Percentiles rank a stretch among this genome's conserved stretches.
These are phyloP conservation scores for Allacma fusca DNA, from an alignment of 2,888 invertebrate genomes.

Conservation along the genomic window DNA sequence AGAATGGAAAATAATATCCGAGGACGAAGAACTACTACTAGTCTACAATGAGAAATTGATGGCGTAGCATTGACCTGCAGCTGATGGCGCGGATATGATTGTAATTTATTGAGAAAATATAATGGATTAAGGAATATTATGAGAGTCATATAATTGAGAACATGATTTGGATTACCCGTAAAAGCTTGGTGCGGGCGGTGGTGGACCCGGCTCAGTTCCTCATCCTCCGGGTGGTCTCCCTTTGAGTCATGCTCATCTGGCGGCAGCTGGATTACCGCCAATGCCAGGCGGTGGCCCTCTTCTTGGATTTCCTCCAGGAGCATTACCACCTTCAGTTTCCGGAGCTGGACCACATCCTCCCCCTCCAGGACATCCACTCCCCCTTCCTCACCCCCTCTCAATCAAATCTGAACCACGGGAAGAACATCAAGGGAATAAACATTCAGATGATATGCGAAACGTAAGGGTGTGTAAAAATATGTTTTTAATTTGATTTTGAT, in stretches of 20 bases:
- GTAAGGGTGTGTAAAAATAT: slow-evolving; percentile 46
- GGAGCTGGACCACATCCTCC: slow-evolving; percentile 61
- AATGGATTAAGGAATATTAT: neutral
- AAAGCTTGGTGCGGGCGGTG: slow-evolving; percentile 59
- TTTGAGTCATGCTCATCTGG: slow-evolving; percentile 57
- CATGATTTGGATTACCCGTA: neutral
- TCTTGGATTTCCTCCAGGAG: slow-evolving; percentile 58
- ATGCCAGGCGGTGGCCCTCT: slow-evolving; percentile 59
- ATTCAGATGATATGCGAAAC: slow-evolving; percentile 60
- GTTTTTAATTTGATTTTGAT: neutral
- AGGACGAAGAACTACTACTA: too few relatives aligned
- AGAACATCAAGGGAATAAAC: slow-evolving; percentile 58
- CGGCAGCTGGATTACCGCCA: slow-evolving; percentile 60
- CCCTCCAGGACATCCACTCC: slow-evolving; percentile 58
- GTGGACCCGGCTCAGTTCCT: slow-evolving; percentile 56
- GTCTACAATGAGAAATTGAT: too few relatives aligned
- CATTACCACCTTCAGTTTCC: slow-evolving; percentile 59
- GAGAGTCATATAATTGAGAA: neutral
- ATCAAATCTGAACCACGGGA: slow-evolving; percentile 60
- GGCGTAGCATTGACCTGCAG: too few relatives aligned
- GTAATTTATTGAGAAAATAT: too few relatives aligned
- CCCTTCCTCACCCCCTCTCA: slow-evolving; percentile 57
- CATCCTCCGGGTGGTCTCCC: slow-evolving; percentile 60
- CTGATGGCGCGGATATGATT: too few relatives aligned
- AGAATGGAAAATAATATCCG: too few relatives aligned